These are phyloP conservation scores for Nebria salina DNA, from an alignment of 2,888 invertebrate species.

Conservation along the genomic window DNA sequence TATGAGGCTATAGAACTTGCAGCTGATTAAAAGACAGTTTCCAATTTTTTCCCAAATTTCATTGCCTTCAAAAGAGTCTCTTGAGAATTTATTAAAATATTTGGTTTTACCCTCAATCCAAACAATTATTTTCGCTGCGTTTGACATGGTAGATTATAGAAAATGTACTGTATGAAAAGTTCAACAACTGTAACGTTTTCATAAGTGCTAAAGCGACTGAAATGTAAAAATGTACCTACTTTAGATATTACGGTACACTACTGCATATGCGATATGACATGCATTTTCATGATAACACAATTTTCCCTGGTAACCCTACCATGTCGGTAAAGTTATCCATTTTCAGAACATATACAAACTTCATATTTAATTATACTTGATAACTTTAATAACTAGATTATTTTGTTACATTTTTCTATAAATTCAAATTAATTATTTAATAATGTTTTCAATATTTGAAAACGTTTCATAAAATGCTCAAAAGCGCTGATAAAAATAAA, in stretches of 20 bases:
- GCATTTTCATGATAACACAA: background rate
- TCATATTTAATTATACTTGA: background rate
- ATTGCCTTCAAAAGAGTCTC: background rate
- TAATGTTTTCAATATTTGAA: no score
- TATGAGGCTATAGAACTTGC: background rate
- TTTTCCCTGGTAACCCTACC: background rate
- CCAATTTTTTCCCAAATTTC: background rate
- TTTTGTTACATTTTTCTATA: no score
- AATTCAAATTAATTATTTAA: no score
- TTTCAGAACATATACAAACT: background rate
- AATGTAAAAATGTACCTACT: background rate
- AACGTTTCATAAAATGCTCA: no score
- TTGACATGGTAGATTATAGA: no score
- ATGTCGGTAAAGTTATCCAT: background rate
- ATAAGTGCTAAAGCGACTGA: background rate
- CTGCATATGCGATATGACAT: background rate
- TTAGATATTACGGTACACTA: background rate
- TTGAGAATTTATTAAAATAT: background rate
- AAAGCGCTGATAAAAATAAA: no score
- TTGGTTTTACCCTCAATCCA: no score
- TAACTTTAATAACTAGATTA: no score
- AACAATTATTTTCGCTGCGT: no score
- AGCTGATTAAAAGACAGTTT: background rate
- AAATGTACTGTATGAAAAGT: background rate
- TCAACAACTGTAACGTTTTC: background rate